phyloP scores from a whole-genome alignment of 2,797 vertebrate genomes.

The Pitangus sulphuratus region DNA sequence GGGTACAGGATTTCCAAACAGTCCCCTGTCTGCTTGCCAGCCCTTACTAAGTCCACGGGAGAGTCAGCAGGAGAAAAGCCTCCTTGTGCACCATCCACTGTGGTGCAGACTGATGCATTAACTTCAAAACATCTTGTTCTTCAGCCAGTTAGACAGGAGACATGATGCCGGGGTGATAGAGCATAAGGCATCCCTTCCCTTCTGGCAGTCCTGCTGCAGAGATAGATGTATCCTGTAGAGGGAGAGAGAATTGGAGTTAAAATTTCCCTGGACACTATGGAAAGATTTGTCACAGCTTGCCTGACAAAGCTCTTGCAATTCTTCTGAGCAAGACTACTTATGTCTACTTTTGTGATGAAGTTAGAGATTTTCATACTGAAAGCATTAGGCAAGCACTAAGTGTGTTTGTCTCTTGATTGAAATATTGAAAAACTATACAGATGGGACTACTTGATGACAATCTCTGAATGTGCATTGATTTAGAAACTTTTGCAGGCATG shows the following conservation, averaged over 20 bases:
- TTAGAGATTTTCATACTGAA: not conserved
- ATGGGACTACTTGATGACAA: not conserved
- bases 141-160: not conserved
- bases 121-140: not conserved
- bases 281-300: not conserved
- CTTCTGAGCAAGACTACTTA: not conserved
- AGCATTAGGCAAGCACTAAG: not conserved
- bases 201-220: not conserved
- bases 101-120: not conserved
- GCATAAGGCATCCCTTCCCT: not conserved
- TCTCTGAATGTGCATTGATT: constrained; percentile 24
- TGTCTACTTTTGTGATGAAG: not conserved
- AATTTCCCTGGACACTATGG: not conserved
- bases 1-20: not conserved
- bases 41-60: not conserved
- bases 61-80: not conserved
- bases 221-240: not conserved
- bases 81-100: not conserved
- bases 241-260: not conserved
- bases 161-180: not conserved
- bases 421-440: constrained; percentile 23
- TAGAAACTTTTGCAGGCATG: not conserved
- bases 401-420: not conserved
- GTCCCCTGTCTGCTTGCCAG: accelerated
- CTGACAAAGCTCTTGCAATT: not conserved